Conservation (phyloP, 2,113 vertebrate genomes). For the Pterophyllum scalare region DNA sequence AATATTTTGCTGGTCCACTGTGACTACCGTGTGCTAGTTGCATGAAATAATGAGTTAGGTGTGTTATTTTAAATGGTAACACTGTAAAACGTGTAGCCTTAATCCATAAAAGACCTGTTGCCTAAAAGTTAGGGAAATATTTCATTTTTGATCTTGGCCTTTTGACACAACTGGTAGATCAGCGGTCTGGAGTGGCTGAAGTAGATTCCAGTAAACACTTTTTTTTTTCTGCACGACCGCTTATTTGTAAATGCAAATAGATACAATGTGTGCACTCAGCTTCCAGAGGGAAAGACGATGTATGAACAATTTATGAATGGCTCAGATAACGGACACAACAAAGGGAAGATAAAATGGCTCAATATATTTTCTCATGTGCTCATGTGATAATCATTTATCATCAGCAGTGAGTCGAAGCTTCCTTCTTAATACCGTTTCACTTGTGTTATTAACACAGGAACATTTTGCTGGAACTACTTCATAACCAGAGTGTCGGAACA, state of each 20-base stretch:
- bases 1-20: slow-evolving; percentile 8
- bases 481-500: slow-evolving; percentile 9
- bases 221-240: slow-evolving; percentile 27
- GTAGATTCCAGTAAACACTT: slow-evolving; percentile 18
- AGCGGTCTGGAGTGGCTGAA: background rate
- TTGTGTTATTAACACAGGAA: slow-evolving; percentile 17
- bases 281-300: slow-evolving; percentile 28
- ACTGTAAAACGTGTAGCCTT: background rate
- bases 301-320: slow-evolving; percentile 62
- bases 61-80: background rate
- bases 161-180: slow-evolving; percentile 14
- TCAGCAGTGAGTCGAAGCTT: slow-evolving; percentile 11
- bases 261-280: slow-evolving; percentile 37
- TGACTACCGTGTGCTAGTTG: slow-evolving; percentile 3
- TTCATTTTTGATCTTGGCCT: background rate
- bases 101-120: slow-evolving; percentile 7
- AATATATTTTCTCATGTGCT: slow-evolving; percentile 56
- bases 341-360: slow-evolving; percentile 57
- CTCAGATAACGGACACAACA: slow-evolving; percentile 58
- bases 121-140: background rate
- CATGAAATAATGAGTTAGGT: slow-evolving; percentile 4
- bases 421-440: slow-evolving; percentile 40
- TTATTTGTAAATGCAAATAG: slow-evolving; percentile 59
- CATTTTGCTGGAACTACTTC: background rate
- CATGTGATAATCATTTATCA: slow-evolving; percentile 48